These are phyloP conservation scores for Sardinella longiceps DNA, from an alignment of 2,797 vertebrate species.

Conservation along the genomic window DNA sequence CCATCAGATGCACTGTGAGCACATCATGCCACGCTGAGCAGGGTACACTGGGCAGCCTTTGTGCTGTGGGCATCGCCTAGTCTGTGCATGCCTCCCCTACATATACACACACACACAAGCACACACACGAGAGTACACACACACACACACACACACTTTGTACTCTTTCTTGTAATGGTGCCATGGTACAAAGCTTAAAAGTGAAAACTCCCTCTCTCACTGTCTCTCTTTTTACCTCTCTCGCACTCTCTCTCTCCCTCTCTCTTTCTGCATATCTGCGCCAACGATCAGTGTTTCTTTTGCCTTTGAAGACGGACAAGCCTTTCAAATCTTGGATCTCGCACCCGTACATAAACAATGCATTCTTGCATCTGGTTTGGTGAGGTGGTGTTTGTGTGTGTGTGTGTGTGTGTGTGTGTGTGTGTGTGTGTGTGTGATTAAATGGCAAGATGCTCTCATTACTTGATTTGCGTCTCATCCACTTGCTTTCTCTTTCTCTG, in stretches of 20 bases:
- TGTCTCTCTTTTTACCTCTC: too few species aligned
- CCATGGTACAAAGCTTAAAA: not conserved
- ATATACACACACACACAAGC: not conserved
- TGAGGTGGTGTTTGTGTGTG: slow-evolving; percentile 25
- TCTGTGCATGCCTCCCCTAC: not conserved
- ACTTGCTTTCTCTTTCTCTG: too few species aligned
- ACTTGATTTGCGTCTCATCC: too few species aligned
- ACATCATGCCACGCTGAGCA: not conserved
- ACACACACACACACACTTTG: not conserved
- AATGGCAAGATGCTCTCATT: too few species aligned
- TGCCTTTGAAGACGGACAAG: slow-evolving; percentile 63
- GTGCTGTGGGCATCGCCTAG: not conserved
- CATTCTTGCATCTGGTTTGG: slow-evolving; percentile 46
- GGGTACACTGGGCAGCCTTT: not conserved
- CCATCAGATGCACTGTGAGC: not conserved
- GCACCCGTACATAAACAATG: slow-evolving; percentile 57
- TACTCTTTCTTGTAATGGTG: not conserved
- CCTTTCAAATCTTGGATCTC: slow-evolving; percentile 56
- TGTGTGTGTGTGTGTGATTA: too few species aligned
- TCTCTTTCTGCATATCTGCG: slow-evolving; percentile 53
- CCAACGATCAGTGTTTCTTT: slow-evolving; percentile 55
- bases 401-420: slow-evolving; percentile 8
- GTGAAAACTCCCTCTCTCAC: not conserved
- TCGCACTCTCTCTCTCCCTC: too few species aligned
- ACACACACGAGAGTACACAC: not conserved